phyloP scores from a whole-genome alignment of 2,888 invertebrate genomes.

The Mythimna ferrago region DNA sequence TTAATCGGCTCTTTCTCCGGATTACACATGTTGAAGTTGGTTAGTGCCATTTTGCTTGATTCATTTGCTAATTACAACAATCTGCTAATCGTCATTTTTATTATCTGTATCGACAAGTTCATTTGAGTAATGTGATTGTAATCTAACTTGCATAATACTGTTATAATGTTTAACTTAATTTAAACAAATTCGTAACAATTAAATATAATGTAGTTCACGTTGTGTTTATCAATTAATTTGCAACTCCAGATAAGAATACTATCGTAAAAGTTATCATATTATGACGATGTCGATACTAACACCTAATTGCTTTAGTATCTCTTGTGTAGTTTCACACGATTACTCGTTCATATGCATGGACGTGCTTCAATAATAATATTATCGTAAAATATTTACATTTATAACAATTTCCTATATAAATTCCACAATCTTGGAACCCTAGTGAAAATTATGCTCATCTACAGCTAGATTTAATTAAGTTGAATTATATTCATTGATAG shows the following conservation, averaged over 20 bases:
- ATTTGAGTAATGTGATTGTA: slow-evolving; percentile 36
- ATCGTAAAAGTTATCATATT: slow-evolving; percentile 54
- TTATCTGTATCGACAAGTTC: slow-evolving; percentile 41
- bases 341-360: slow-evolving; percentile 31
- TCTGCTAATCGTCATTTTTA: slow-evolving; percentile 43
- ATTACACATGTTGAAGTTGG: slow-evolving; percentile 87
- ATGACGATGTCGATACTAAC: slow-evolving; percentile 51
- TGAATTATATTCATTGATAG: not conserved
- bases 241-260: slow-evolving; percentile 46
- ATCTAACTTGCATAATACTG: slow-evolving; percentile 44
- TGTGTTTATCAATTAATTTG: slow-evolving; percentile 56
- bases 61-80: slow-evolving; percentile 63
- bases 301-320: slow-evolving; percentile 55
- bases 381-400: slow-evolving; percentile 1
- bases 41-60: slow-evolving; percentile 76
- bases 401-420: slow-evolving; percentile 22
- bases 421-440: not conserved
- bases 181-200: slow-evolving; percentile 25
- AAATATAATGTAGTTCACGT: slow-evolving; percentile 38
- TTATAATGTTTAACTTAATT: slow-evolving; percentile 18
- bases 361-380: slow-evolving; percentile 20
- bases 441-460: not conserved
- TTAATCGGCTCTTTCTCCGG: slow-evolving; percentile 72
- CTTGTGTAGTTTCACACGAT: slow-evolving; percentile 42
- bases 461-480: not conserved